Conservation (phyloP, 2,888 invertebrate genomes). For the Orthonychiurus folsomi region DNA sequence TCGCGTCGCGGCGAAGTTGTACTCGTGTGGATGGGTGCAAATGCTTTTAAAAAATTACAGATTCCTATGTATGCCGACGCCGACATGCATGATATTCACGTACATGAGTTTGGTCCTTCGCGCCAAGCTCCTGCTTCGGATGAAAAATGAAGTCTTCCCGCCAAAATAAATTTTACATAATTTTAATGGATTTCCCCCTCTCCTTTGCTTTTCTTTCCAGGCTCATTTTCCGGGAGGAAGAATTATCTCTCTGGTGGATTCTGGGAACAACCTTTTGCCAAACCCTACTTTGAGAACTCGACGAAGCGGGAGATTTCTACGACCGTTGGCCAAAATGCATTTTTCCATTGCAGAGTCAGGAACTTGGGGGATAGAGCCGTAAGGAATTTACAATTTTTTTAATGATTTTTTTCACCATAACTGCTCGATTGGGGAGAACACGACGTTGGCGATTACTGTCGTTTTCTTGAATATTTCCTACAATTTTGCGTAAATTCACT, state of each 20-base stretch:
- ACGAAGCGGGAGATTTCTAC: slow-evolving; percentile 74
- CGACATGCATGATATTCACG: no score
- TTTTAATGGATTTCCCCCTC: background rate
- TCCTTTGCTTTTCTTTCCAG: slow-evolving; percentile 28
- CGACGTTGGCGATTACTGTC: no score
- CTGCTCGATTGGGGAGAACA: no score
- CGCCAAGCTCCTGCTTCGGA: background rate
- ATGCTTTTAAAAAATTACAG: no score
- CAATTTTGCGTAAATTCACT: no score
- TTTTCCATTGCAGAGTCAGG: slow-evolving; percentile 73
- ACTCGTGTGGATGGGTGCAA: no score
- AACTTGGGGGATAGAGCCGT: slow-evolving; percentile 83
- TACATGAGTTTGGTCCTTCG: no score
- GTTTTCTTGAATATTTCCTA: no score
- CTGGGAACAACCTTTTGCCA: slow-evolving; percentile 64
- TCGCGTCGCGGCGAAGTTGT: no score
- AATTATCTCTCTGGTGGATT: slow-evolving; percentile 39
- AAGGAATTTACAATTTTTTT: no score
- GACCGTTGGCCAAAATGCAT: slow-evolving; percentile 76
- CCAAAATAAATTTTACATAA: slow-evolving; percentile 8
- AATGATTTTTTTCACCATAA: no score
- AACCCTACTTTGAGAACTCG: slow-evolving; percentile 81
- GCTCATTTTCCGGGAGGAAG: slow-evolving; percentile 38
- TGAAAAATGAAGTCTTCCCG: slow-evolving; percentile 3
- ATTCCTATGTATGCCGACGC: no score